phyloP scores from a whole-genome alignment of 2,797 vertebrate genomes.

The Alosa sapidissima region DNA sequence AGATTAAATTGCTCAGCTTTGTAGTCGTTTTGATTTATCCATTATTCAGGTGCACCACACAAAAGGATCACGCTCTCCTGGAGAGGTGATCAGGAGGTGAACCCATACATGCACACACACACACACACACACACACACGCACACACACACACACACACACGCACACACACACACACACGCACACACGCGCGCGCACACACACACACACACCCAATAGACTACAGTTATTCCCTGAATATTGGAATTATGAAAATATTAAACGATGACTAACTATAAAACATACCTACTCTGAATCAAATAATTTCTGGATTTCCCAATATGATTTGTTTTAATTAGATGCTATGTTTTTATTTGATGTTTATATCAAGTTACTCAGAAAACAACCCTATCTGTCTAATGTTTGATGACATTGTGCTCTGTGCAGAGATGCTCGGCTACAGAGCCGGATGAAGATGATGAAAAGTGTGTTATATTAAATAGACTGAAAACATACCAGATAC shows the following conservation, averaged over 20 bases:
- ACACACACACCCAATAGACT: neutral
- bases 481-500: constrained; percentile 32
- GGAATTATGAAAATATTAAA: neutral
- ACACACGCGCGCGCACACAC: neutral
- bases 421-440: neutral
- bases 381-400: neutral
- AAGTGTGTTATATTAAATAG: constrained; percentile 49
- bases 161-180: neutral
- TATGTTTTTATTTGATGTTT: neutral
- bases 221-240: neutral
- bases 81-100: constrained; percentile 59
- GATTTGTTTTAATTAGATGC: neutral
- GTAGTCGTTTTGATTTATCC: constrained; percentile 71
- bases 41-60: constrained; percentile 66
- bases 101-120: neutral
- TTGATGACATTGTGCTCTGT: neutral
- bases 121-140: neutral
- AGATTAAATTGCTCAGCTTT: constrained; percentile 77
- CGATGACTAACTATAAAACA: neutral
- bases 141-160: neutral
- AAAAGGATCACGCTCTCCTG: constrained; percentile 67
- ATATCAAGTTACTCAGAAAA: neutral
- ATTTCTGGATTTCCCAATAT: neutral
- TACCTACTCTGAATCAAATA: neutral
- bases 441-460: constrained; percentile 27